These are phyloP conservation scores for Hippolais icterina DNA, from an alignment of 2,113 vertebrate species.

Conservation along the genomic window DNA sequence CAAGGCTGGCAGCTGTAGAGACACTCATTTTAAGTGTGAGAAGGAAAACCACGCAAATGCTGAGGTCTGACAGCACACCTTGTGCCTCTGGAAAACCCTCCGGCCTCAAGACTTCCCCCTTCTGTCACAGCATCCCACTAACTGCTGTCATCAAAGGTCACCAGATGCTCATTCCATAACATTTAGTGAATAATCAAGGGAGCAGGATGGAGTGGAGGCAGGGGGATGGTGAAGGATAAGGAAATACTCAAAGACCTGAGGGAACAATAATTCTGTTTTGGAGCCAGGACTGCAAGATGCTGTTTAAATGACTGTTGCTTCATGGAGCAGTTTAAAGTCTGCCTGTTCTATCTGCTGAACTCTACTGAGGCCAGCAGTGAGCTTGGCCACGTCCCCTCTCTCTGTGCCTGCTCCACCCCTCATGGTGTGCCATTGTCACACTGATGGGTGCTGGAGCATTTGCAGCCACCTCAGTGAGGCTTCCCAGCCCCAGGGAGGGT, in stretches of 20 bases:
- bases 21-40: not conserved
- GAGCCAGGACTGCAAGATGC: not conserved
- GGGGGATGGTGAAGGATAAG: not conserved
- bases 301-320: not conserved
- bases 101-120: not conserved
- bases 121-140: not conserved
- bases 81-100: not conserved
- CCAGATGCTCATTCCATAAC: not conserved
- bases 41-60: fast-evolving
- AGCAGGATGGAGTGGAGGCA: not conserved
- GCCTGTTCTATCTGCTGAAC: not conserved
- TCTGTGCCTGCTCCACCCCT: not conserved
- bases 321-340: not conserved
- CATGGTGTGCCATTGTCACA: not conserved
- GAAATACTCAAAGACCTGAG: not conserved
- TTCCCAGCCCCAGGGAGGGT: not conserved
- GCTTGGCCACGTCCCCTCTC: not conserved
- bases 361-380: not conserved
- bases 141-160: not conserved
- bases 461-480: not conserved
- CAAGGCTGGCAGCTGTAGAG: not conserved
- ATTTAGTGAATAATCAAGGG: not conserved
- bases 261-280: not conserved
- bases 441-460: not conserved
- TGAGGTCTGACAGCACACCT: not conserved